Conservation (phyloP, 2,888 invertebrate species). For the Anthophora plumipes region DNA sequence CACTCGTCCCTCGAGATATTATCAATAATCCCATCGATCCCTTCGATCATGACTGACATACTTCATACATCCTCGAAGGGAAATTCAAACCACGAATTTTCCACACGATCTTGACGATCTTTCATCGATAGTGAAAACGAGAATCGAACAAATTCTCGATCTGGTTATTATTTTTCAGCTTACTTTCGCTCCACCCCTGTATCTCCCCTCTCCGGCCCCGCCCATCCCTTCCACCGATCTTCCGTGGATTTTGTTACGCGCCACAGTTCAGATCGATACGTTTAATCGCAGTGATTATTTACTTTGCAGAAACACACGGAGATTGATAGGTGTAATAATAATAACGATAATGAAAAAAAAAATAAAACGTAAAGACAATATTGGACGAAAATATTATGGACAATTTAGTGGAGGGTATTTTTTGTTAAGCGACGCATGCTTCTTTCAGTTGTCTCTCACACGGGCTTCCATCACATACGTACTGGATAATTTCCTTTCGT, state of each 20-base stretch:
- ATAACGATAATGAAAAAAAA: too few species aligned
- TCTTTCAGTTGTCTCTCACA: neutral
- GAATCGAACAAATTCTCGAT: slow-evolving; percentile 5
- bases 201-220: too few species aligned
- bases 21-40: slow-evolving; percentile 6
- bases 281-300: slow-evolving; percentile 18
- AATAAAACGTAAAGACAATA: neutral
- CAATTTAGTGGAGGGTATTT: neutral
- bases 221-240: too few species aligned
- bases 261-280: slow-evolving; percentile 7
- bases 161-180: slow-evolving; percentile 8
- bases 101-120: neutral
- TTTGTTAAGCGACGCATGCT: slow-evolving; percentile 16
- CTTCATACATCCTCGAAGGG: slow-evolving; percentile 41
- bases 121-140: neutral
- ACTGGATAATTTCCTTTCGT: neutral
- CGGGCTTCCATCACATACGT: neutral
- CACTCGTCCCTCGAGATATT: neutral
- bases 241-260: slow-evolving; percentile 13
- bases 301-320: neutral
- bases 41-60: slow-evolving; percentile 55
- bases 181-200: slow-evolving; percentile 1
- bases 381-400: neutral
- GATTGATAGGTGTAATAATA: too few species aligned
- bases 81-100: neutral